These are phyloP conservation scores for Diadema setosum DNA, from an alignment of 35 echinoderm and acorn worm species.

Conservation along the genomic window DNA sequence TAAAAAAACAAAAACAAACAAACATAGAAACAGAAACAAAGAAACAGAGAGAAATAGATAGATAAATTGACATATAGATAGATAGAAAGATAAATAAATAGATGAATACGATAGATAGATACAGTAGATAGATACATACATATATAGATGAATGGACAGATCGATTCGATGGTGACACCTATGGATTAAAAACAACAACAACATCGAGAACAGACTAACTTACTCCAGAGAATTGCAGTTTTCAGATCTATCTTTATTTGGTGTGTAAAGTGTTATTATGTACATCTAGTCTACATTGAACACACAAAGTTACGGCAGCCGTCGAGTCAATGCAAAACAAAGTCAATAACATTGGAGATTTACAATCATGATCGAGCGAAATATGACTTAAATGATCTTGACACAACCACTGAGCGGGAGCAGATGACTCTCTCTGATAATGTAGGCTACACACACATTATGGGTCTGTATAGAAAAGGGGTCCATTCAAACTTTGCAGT, in stretches of 20 bases:
- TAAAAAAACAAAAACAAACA: neutral
- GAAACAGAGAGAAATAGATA: neutral
- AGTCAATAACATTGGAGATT: neutral
- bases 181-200: neutral
- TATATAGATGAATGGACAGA: neutral
- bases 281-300: neutral
- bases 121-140: neutral
- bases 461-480: neutral
- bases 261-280: neutral
- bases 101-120: neutral
- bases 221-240: neutral
- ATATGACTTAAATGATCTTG: neutral
- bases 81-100: neutral
- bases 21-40: neutral
- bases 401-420: neutral
- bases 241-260: neutral
- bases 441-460: neutral
- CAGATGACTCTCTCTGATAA: neutral
- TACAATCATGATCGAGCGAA: neutral
- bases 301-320: neutral
- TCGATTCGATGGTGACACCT: neutral
- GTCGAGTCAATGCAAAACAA: no score
- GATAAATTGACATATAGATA: neutral
- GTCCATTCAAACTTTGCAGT: neutral
- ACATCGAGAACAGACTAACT: neutral